These are phyloP conservation scores for Xiphorhynchus erythropygius DNA, from an alignment of 2,797 vertebrate species.

Conservation along the genomic window DNA sequence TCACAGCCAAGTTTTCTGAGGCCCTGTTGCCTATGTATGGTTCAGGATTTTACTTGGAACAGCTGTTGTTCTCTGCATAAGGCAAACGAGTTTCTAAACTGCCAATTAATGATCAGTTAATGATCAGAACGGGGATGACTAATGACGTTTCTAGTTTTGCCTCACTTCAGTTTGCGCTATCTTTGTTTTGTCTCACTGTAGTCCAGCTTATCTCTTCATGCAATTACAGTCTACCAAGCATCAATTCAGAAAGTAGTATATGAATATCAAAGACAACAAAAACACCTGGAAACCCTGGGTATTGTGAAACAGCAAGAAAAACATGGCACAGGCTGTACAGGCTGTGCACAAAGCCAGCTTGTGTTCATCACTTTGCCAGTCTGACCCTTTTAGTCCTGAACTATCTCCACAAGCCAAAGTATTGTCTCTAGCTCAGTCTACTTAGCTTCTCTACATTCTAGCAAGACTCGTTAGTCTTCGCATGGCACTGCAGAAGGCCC, in stretches of 20 bases:
- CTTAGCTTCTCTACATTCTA: not conserved
- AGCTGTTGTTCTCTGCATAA: not conserved
- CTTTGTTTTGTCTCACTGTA: not conserved
- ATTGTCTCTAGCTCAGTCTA: not conserved
- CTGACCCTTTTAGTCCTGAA: not conserved
- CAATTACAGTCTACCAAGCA: not conserved
- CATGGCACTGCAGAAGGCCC: not conserved
- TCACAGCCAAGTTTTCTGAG: not conserved
- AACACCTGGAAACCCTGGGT: not conserved
- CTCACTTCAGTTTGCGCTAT: not conserved
- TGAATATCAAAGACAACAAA: not conserved
- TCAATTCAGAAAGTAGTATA: not conserved
- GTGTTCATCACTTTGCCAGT: not conserved
- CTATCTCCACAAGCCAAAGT: not conserved
- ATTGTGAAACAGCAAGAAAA: not conserved
- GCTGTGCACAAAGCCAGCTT: not conserved
- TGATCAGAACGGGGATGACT: not conserved
- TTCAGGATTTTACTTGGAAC: not conserved
- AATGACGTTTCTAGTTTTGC: not conserved
- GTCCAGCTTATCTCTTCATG: not conserved
- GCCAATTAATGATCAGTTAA: not conserved
- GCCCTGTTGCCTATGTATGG: not conserved
- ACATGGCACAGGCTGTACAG: no score
- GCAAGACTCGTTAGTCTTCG: not conserved
- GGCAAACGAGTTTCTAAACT: not conserved